Evolutionary conservation across 2,888 invertebrate genomes (phyloP).

Genomic region (Rhimphoctona megacephalus): DNA sequence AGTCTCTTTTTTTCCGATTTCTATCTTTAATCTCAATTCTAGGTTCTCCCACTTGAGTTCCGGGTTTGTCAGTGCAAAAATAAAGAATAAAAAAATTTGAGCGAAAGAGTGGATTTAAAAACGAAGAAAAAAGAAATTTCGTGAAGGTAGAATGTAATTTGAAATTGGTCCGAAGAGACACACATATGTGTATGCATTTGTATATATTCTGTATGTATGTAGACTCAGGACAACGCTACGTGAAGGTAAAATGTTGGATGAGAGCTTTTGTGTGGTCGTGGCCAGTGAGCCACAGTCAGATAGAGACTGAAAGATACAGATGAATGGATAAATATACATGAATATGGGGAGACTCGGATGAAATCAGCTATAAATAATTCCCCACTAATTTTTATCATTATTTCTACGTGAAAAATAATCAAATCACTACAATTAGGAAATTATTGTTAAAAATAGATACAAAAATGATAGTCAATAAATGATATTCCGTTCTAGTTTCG

Average conservation of each 20-base stretch:
- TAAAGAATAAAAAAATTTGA: slow-evolving; percentile 22
- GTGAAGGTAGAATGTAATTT: slow-evolving; percentile 29
- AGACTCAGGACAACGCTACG: neutral
- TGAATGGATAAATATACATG: slow-evolving; percentile 15
- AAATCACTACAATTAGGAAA: neutral
- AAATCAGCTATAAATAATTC: neutral
- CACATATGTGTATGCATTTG: neutral
- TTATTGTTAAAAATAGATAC: neutral
- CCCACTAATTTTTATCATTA: neutral
- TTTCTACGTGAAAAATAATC: neutral
- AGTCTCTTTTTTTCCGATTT: slow-evolving; percentile 4
- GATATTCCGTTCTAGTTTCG: neutral
- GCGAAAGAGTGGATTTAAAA: slow-evolving; percentile 8
- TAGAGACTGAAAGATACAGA: slow-evolving; percentile 39
- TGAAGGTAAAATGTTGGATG: slow-evolving; percentile 40
- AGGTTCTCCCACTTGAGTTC: slow-evolving; percentile 14
- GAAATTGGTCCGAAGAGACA: slow-evolving; percentile 17
- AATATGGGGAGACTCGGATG: slow-evolving; percentile 18
- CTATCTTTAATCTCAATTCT: slow-evolving; percentile 44
- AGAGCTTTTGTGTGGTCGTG: slow-evolving; percentile 35
- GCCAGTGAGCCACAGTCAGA: slow-evolving; percentile 42
- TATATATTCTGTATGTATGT: neutral
- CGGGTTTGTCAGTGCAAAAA: neutral
- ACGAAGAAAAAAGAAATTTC: slow-evolving; percentile 8
- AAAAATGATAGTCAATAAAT: neutral